These are phyloP conservation scores for Epirrita christyi DNA, from an alignment of 2,888 invertebrate genomes.

Conservation along the genomic window DNA sequence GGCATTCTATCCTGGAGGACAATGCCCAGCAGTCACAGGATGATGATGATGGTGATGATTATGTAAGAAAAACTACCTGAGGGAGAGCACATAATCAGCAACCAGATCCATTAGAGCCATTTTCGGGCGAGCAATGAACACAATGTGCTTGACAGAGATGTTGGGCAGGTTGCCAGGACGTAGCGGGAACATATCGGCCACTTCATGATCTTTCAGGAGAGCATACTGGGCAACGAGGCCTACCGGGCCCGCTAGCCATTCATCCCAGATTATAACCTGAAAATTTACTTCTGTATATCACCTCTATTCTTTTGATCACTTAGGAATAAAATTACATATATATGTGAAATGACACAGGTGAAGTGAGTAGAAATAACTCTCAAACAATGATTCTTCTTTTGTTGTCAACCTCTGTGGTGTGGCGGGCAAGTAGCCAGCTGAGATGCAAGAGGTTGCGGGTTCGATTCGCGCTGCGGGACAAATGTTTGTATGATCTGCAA, in stretches of 20 bases:
- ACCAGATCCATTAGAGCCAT: conserved; percentile 93
- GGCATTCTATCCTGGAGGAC: no score
- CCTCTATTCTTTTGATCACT: no score
- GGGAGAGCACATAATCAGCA: conserved; percentile 87
- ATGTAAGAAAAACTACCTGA: conserved; percentile 53
- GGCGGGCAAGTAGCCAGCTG: no score
- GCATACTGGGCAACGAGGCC: conserved; percentile 93
- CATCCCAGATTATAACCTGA: conserved; percentile 94
- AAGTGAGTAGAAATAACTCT: no score
- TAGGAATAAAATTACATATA: no score
- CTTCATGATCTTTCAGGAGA: conserved; percentile 91
- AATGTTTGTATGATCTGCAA: no score
- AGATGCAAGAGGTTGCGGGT: no score
- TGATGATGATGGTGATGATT: background rate
- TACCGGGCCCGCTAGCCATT: conserved; percentile 93
- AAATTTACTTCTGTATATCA: conserved; percentile 1
- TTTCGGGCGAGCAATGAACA: conserved; percentile 94
- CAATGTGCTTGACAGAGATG: conserved; percentile 91
- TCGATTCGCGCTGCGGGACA: no score
- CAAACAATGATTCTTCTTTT: no score
- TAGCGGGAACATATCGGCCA: conserved; percentile 93
- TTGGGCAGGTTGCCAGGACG: conserved; percentile 88
- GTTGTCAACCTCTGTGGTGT: no score
- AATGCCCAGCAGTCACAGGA: no score
- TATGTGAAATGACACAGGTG: no score